Percentiles rank a stretch among this genome's conserved stretches.
Conservation (phyloP, 2,888 invertebrate species). For the Adelognathus sp. region DNA sequence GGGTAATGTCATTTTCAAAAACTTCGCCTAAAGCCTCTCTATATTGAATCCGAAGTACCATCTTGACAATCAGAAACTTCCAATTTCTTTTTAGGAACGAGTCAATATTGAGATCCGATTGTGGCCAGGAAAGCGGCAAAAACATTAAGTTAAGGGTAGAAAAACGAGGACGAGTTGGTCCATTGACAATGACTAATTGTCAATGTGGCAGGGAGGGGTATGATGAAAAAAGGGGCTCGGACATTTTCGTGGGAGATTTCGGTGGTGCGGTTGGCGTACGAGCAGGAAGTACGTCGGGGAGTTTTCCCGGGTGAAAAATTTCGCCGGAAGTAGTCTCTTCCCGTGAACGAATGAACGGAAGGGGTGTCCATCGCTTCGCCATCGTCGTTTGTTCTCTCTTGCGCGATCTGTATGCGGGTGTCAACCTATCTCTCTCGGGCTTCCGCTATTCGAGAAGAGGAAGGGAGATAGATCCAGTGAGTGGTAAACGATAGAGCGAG, state of each 20-base stretch:
- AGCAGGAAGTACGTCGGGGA: conserved; percentile 36
- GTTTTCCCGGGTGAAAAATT: conserved; percentile 55
- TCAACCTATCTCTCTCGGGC: conserved; percentile 23
- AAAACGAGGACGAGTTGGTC: neutral
- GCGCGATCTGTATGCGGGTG: neutral
- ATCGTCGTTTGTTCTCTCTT: neutral
- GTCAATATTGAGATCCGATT: neutral
- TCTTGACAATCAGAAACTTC: no score
- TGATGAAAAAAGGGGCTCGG: neutral
- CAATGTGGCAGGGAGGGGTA: neutral
- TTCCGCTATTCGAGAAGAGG: neutral
- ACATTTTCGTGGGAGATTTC: neutral
- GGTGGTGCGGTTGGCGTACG: conserved; percentile 10
- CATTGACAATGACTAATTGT: conserved; percentile 27
- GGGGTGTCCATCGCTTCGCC: conserved; percentile 27
- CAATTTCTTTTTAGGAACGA: neutral
- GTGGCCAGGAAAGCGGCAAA: neutral
- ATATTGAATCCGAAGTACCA: no score
- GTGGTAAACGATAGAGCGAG: conserved; percentile 26
- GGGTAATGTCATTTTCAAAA: no score
- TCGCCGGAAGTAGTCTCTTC: conserved; percentile 53
- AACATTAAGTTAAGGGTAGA: neutral
- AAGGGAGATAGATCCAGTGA: neutral
- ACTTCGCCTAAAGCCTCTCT: no score
- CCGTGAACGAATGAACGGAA: conserved; percentile 45